phyloP scores from a whole-genome alignment of 2,113 vertebrate species.

The Hystrix brachyura region DNA sequence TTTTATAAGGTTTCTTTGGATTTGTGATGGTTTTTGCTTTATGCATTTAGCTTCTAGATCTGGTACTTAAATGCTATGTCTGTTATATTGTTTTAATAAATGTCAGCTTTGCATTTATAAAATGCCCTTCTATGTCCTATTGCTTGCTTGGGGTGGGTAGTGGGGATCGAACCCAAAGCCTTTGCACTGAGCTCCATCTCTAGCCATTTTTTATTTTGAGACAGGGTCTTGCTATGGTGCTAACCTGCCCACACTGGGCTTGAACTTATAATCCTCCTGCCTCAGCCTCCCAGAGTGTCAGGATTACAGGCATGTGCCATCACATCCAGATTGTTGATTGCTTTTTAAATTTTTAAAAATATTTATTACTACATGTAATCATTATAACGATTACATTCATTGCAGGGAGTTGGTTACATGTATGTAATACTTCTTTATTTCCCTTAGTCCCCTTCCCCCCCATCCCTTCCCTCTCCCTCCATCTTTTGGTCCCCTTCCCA shows the following conservation, averaged over 20 bases:
- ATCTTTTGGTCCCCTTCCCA: background rate
- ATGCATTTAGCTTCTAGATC: background rate
- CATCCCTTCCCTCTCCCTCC: background rate
- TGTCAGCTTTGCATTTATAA: background rate
- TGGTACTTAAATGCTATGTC: background rate
- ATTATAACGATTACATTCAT: background rate
- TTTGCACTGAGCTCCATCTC: background rate
- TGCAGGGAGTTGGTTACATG: too few relatives aligned
- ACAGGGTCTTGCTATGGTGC: background rate
- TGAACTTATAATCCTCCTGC: background rate
- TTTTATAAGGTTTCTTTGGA: background rate
- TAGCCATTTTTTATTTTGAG: background rate
- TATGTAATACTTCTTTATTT: background rate
- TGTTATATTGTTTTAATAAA: background rate
- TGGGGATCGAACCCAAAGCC: background rate
- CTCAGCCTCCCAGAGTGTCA: too few relatives aligned
- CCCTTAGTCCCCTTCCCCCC: background rate
- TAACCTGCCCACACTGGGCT: background rate
- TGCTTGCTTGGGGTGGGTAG: background rate
- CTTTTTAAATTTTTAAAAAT: background rate
- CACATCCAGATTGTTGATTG: background rate
- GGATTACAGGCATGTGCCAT: background rate
- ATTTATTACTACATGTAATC: background rate
- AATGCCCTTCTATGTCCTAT: background rate
- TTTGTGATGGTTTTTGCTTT: conserved; percentile 11